These are phyloP conservation scores for Eulithis prunata DNA, from an alignment of 2,888 invertebrate genomes.

Conservation along the genomic window DNA sequence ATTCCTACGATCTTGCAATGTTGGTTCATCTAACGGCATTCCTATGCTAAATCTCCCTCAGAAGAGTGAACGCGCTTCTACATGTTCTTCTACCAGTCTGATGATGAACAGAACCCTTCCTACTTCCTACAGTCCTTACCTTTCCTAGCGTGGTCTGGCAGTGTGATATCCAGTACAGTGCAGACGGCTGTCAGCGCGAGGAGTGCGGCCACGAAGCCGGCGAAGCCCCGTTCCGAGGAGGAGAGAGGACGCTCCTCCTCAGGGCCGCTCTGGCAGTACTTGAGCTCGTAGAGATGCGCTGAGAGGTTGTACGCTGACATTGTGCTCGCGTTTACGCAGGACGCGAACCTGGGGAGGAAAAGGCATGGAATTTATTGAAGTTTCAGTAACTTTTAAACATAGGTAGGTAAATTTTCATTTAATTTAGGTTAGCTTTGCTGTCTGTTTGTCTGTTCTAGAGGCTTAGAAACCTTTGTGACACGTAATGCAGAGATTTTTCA, in stretches of 20 bases:
- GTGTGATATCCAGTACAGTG: constrained; percentile 64
- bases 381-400: no score
- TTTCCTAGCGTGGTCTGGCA: constrained; percentile 65
- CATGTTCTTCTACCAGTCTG: no score
- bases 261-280: constrained; percentile 62
- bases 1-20: no score
- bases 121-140: constrained; percentile 45
- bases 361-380: not conserved
- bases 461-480: no score
- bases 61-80: no score
- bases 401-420: no score
- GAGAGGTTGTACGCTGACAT: constrained; percentile 62
- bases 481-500: not conserved
- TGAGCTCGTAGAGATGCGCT: constrained; percentile 62
- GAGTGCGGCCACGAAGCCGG: constrained; percentile 57
- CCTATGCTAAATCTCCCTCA: no score
- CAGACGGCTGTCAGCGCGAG: constrained; percentile 62
- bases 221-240: constrained; percentile 59
- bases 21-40: no score
- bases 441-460: not conserved
- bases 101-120: no score
- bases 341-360: constrained; percentile 61
- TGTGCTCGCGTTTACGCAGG: constrained; percentile 69
- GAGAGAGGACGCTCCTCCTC: constrained; percentile 43
- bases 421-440: no score